Percentiles rank a stretch among this genome's conserved stretches.
Conservation (phyloP, 2,113 vertebrate species). For the Sinosuthora webbiana region DNA sequence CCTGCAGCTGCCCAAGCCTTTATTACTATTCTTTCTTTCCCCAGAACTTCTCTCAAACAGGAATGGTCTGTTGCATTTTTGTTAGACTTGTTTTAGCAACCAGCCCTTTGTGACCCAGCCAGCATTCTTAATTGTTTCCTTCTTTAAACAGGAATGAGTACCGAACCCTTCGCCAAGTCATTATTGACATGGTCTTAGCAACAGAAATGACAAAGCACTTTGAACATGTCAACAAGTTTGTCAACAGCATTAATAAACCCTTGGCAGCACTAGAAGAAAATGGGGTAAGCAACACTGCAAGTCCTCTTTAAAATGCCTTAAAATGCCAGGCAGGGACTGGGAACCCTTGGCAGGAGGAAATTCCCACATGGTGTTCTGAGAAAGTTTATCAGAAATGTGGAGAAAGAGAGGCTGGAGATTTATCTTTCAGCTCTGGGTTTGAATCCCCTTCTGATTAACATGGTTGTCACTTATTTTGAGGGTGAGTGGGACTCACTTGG, state of each 20-base stretch:
- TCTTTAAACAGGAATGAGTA: slow-evolving; percentile 88
- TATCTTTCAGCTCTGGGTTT: neutral
- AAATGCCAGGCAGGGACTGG: neutral
- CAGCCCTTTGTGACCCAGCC: slow-evolving; percentile 2
- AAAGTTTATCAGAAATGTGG: neutral
- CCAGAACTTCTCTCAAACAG: neutral
- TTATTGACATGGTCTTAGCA: slow-evolving; percentile 97
- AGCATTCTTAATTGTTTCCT: slow-evolving; percentile 29
- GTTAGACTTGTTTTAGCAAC: slow-evolving; percentile 17
- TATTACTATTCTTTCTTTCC: neutral
- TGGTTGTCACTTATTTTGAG: neutral
- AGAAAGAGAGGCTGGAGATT: neutral
- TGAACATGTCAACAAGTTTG: slow-evolving; percentile 98
- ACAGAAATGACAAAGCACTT: slow-evolving; percentile 99
- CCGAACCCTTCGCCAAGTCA: slow-evolving; percentile 89
- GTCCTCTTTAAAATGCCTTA: neutral
- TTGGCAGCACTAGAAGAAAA: slow-evolving; percentile 87
- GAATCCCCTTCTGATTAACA: neutral
- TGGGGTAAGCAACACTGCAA: slow-evolving; percentile 78
- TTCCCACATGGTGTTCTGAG: neutral
- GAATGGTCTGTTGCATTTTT: neutral
- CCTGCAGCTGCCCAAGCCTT: neutral
- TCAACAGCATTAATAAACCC: slow-evolving; percentile 98
- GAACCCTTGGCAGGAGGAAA: neutral
- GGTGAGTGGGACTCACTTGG: neutral